A percentile compares a stretch with the other conserved stretches of the same genome.
These are phyloP conservation scores for Sebastes cheni DNA, from an alignment of 2,797 vertebrate species.

Conservation along the genomic window DNA sequence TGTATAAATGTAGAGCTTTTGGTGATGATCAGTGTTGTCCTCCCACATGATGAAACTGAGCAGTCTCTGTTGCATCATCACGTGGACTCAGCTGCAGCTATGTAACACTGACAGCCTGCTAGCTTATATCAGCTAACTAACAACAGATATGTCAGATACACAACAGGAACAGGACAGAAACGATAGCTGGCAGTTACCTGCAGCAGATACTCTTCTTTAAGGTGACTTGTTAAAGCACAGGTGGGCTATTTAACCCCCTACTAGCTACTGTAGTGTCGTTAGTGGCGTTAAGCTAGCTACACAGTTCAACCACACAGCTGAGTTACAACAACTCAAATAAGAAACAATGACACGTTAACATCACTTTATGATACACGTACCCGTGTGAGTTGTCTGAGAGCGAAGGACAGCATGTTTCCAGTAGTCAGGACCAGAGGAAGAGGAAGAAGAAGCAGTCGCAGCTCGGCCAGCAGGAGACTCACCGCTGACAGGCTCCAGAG, in stretches of 20 bases:
- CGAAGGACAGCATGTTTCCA: slow-evolving; percentile 78
- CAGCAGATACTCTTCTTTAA: not conserved
- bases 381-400: slow-evolving; percentile 76
- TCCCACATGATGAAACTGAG: slow-evolving; percentile 72
- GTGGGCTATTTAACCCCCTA: not conserved
- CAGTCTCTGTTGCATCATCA: slow-evolving; percentile 77
- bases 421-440: slow-evolving; percentile 20
- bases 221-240: not conserved
- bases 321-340: not conserved
- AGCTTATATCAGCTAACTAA: slow-evolving; percentile 18
- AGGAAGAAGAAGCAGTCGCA: not conserved
- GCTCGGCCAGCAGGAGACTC: slow-evolving; percentile 22
- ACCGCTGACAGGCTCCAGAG: slow-evolving; percentile 8
- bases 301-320: not conserved
- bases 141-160: not conserved
- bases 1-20: accelerated
- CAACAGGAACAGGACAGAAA: not conserved
- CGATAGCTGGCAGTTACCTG: not conserved
- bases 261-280: not conserved
- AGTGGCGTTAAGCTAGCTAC: slow-evolving; percentile 23
- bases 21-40: not conserved
- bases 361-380: slow-evolving; percentile 48
- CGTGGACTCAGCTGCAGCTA: slow-evolving; percentile 30
- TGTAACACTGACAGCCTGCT: slow-evolving; percentile 16
- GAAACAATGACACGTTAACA: not conserved